Conservation (phyloP, 2,888 invertebrate genomes). For the Steinernema hermaphroditum region DNA sequence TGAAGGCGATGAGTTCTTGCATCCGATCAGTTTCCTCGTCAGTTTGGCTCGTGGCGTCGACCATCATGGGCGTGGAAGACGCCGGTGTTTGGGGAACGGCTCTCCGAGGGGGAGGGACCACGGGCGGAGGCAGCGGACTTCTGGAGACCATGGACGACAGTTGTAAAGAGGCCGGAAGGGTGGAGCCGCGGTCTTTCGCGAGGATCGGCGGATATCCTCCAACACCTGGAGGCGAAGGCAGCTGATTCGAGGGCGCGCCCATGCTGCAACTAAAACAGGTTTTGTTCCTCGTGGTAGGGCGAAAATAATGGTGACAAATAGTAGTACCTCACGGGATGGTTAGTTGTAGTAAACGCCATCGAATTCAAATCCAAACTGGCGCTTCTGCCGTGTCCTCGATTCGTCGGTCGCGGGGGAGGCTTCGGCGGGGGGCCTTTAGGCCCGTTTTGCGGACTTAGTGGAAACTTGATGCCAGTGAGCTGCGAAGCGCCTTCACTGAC, state of each 20-base stretch:
- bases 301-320: conserved; percentile 23
- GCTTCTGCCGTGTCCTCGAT: conserved; percentile 59
- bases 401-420: conserved; percentile 58
- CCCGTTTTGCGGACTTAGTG: conserved; percentile 17
- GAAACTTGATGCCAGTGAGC: conserved; percentile 18
- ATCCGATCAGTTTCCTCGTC: conserved; percentile 3
- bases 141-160: conserved; percentile 12
- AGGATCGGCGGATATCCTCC: conserved; percentile 6
- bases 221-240: conserved; percentile 13
- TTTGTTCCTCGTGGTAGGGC: not conserved
- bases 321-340: conserved; percentile 11
- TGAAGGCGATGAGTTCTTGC: conserved; percentile 8
- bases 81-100: conserved; percentile 5
- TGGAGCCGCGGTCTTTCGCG: conserved; percentile 18
- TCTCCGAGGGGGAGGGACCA: not conserved
- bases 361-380: conserved; percentile 61
- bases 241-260: conserved; percentile 1
- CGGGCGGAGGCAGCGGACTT: conserved; percentile 3
- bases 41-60: conserved; percentile 16
- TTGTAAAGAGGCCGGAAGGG: conserved; percentile 10
- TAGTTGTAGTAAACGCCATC: conserved; percentile 32
- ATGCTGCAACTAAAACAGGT: conserved; percentile 26
- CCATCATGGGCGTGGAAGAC: not conserved
- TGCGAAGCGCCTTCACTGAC: conserved; percentile 27
- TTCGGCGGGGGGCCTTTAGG: conserved; percentile 60